A percentile compares a stretch with the other conserved stretches of the same genome.
These are phyloP conservation scores for Daktulosphaira vitifoliae DNA, from an alignment of 1,140 invertebrate genomes.

Conservation along the genomic window DNA sequence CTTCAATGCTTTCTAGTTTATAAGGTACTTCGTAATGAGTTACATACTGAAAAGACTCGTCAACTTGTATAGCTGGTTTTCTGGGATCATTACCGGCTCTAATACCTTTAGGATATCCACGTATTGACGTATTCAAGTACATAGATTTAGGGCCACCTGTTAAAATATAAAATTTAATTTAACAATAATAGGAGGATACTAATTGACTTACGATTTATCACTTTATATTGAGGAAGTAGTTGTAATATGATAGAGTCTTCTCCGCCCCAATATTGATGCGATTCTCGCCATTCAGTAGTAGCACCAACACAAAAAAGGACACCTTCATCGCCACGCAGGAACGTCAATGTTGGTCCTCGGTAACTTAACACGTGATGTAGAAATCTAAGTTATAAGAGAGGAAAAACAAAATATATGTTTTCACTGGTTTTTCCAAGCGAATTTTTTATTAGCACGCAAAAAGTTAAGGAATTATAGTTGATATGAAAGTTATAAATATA, in stretches of 20 bases:
- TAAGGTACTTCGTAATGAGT: constrained; percentile 49
- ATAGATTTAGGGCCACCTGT: constrained; percentile 67
- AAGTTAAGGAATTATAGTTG: too few species aligned
- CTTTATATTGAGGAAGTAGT: constrained; percentile 62
- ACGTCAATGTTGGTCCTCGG: constrained; percentile 68
- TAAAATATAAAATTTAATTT: constrained; percentile 36
- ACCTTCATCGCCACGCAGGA: constrained; percentile 58
- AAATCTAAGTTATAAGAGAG: constrained; percentile 48
- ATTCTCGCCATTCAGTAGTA: constrained; percentile 76
- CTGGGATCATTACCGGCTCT: constrained; percentile 69
- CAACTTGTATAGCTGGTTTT: constrained; percentile 61
- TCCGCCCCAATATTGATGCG: constrained; percentile 73
- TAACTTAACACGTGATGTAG: constrained; percentile 78
- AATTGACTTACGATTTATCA: constrained; percentile 47
- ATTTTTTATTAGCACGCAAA: too few species aligned
- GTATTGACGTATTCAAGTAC: constrained; percentile 71
- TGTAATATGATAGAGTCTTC: constrained; percentile 68
- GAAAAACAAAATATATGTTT: constrained; percentile 18
- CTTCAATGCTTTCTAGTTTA: constrained; percentile 53
- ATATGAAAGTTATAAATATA: too few species aligned
- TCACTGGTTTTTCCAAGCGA: constrained; percentile 3
- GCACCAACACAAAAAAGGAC: constrained; percentile 67
- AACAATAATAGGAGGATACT: too few species aligned
- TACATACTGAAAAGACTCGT: constrained; percentile 59
- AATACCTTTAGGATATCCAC: constrained; percentile 75